Conservation (phyloP, 2,113 vertebrate species). For the Bothrops jararaca region DNA sequence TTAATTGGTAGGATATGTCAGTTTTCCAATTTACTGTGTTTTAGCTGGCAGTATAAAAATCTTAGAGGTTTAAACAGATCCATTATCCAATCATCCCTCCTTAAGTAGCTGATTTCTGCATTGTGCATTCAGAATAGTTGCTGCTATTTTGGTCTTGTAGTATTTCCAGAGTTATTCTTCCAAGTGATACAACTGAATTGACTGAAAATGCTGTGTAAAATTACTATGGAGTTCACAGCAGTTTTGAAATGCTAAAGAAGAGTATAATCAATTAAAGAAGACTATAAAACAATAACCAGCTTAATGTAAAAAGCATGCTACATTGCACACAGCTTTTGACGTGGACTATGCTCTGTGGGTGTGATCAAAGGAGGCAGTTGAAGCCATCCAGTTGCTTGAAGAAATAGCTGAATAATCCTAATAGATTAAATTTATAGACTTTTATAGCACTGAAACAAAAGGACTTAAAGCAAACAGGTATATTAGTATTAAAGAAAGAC, state of each 20-base stretch:
- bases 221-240: not conserved
- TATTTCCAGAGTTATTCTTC: not conserved
- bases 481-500: not conserved
- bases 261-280: not conserved
- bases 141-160: not conserved
- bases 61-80: not conserved
- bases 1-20: not conserved
- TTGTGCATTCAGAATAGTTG: not conserved
- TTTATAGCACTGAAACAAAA: not conserved
- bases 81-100: too few species aligned
- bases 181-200: not conserved
- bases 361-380: not conserved
- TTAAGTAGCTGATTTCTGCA: not conserved
- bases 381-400: not conserved
- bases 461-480: not conserved
- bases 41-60: not conserved
- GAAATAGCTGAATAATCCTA: not conserved
- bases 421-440: not conserved
- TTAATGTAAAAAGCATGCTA: not conserved
- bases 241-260: not conserved
- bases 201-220: not conserved
- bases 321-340: not conserved
- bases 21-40: not conserved
- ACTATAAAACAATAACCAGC: not conserved
- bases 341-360: not conserved